phyloP scores from a whole-genome alignment of 2,888 invertebrate species.

The Phaedon cochleariae region DNA sequence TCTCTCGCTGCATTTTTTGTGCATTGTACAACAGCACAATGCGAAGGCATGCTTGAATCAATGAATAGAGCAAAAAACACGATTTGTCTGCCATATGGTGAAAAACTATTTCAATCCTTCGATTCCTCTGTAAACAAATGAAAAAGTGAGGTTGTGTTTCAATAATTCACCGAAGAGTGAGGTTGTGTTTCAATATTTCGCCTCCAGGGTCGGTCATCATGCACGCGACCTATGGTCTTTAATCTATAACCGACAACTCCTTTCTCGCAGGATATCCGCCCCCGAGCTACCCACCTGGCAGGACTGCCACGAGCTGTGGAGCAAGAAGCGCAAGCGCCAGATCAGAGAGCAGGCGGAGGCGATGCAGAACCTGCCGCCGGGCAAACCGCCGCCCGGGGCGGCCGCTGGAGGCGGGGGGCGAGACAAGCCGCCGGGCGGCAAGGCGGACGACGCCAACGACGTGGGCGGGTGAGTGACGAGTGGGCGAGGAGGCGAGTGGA shows the following conservation, averaged over 20 bases:
- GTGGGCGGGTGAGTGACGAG: slow-evolving; percentile 67
- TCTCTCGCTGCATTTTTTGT: too few relatives aligned
- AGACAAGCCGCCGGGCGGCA: slow-evolving; percentile 40
- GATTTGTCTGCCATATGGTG: too few relatives aligned
- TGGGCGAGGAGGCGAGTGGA: background rate
- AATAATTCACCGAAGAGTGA: too few relatives aligned
- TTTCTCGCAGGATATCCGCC: slow-evolving; percentile 74
- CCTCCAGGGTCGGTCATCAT: too few relatives aligned
- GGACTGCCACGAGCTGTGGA: slow-evolving; percentile 99
- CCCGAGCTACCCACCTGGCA: slow-evolving; percentile 93
- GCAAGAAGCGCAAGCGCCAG: slow-evolving; percentile 90
- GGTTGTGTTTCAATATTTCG: too few relatives aligned
- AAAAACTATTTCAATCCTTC: too few relatives aligned
- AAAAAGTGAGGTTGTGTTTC: too few relatives aligned
- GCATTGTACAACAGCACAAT: too few relatives aligned
- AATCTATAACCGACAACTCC: slow-evolving; percentile 39
- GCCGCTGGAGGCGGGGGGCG: slow-evolving; percentile 31
- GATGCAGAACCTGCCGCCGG: slow-evolving; percentile 61
- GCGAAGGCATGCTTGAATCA: too few relatives aligned
- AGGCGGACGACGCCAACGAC: slow-evolving; percentile 64
- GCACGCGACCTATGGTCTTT: background rate
- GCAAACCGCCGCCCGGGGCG: slow-evolving; percentile 53
- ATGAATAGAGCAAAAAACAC: too few relatives aligned
- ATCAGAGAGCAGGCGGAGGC: slow-evolving; percentile 79
- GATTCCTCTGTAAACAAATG: too few relatives aligned